Conservation (phyloP, 2,113 vertebrate species). For the Platanista minor region DNA sequence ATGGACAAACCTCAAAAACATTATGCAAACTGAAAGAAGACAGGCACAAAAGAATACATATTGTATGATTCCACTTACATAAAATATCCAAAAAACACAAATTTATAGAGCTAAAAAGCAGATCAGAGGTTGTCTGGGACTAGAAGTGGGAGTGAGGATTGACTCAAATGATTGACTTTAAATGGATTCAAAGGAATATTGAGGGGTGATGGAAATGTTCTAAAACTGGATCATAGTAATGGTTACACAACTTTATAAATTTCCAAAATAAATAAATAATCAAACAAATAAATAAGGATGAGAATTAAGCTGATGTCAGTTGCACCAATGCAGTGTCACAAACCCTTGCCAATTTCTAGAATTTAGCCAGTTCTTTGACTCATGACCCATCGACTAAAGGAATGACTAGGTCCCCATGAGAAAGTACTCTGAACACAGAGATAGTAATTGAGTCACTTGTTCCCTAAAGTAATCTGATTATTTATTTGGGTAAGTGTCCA, state of each 20-base stretch:
- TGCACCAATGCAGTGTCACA: neutral
- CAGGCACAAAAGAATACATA: neutral
- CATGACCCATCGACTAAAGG: neutral
- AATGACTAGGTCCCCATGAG: neutral
- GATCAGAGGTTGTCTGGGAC: neutral
- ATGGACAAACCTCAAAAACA: neutral
- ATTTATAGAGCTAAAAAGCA: neutral
- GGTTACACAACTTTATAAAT: neutral
- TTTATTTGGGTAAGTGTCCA: neutral
- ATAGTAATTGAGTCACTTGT: neutral
- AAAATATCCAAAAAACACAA: neutral
- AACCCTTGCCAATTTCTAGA: neutral
- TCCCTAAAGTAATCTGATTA: neutral
- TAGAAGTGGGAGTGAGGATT: neutral
- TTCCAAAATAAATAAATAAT: neutral
- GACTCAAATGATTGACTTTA: neutral
- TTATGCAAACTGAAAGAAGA: neutral
- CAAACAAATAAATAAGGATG: neutral
- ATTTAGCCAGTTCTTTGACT: neutral
- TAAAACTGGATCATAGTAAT: neutral
- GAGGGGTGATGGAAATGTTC: neutral
- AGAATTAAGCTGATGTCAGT: neutral
- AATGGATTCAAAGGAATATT: neutral
- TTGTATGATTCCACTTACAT: neutral
- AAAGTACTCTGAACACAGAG: neutral